A percentile compares a stretch with the other conserved stretches of the same genome.
Conservation (phyloP, 1,140 invertebrate species). For the Chrysomallon squamiferum region DNA sequence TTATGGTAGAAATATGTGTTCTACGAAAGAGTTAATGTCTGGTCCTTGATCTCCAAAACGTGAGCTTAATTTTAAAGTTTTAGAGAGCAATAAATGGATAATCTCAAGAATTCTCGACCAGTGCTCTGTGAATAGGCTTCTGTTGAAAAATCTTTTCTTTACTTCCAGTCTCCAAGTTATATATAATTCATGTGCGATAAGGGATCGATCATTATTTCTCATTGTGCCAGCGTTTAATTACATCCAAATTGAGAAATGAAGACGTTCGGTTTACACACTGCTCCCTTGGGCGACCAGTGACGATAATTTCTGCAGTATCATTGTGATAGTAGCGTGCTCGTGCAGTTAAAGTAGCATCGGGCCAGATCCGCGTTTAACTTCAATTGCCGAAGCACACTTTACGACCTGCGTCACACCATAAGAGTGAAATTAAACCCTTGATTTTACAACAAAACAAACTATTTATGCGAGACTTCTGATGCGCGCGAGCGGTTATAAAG, state of each 20-base stretch:
- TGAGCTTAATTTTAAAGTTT: too few species aligned
- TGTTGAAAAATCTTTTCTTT: too few species aligned
- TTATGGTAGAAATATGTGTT: too few species aligned
- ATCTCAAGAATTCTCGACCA: too few species aligned
- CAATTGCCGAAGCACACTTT: not conserved
- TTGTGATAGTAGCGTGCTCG: not conserved
- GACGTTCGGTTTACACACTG: not conserved
- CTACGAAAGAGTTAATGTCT: too few species aligned
- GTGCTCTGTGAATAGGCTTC: too few species aligned
- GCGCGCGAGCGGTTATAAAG: not conserved
- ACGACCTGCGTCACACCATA: not conserved
- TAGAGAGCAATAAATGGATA: too few species aligned
- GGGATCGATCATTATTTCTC: slow-evolving; percentile 7
- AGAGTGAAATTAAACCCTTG: slow-evolving; percentile 4
- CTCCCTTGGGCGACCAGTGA: slow-evolving; percentile 1
- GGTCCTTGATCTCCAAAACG: too few species aligned
- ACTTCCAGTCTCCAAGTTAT: not conserved
- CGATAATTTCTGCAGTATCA: not conserved
- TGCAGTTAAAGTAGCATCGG: not conserved
- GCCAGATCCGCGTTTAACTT: not conserved
- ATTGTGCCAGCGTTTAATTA: slow-evolving; percentile 6
- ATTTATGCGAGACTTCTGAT: slow-evolving; percentile 3
- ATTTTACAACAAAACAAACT: slow-evolving; percentile 5
- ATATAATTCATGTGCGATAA: not conserved
- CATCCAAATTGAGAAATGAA: slow-evolving; percentile 10